A percentile compares a stretch with the other conserved stretches of the same genome.
phyloP scores from a whole-genome alignment of 2,113 vertebrate species.

The Engystomops pustulosus region DNA sequence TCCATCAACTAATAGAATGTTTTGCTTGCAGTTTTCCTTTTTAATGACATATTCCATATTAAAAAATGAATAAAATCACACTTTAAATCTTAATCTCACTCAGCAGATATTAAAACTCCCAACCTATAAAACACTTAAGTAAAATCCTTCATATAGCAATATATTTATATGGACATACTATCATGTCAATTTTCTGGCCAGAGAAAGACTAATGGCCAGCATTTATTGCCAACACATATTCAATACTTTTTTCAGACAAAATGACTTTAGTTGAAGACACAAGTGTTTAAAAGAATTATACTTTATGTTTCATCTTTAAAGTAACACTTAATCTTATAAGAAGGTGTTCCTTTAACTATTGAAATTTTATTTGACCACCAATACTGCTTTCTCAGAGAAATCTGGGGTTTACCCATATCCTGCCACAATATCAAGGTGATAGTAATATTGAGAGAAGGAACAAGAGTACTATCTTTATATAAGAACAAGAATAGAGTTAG shows the following conservation, averaged over 20 bases:
- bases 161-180: constrained; percentile 16
- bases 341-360: too few relatives aligned
- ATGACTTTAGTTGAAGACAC: neutral
- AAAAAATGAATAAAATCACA: constrained; percentile 31
- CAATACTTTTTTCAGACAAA: neutral
- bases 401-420: too few relatives aligned
- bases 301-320: constrained; percentile 3
- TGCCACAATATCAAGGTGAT: too few relatives aligned
- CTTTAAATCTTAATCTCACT: neutral
- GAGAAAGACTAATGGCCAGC: neutral
- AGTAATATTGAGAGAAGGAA: too few relatives aligned
- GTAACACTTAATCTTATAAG: too few relatives aligned
- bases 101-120: constrained; percentile 6
- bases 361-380: too few relatives aligned
- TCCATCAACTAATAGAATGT: constrained; percentile 16
- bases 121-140: constrained; percentile 26
- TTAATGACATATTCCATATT: constrained; percentile 25
- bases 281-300: neutral
- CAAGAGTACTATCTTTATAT: too few relatives aligned
- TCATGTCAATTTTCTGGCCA: constrained; percentile 7
- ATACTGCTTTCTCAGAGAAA: too few relatives aligned
- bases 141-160: constrained; percentile 25
- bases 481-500: too few relatives aligned
- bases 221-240: neutral
- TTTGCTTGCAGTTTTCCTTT: constrained; percentile 13